phyloP scores from a whole-genome alignment of 1,140 invertebrate genomes.

The Wiebesia pumilae region DNA sequence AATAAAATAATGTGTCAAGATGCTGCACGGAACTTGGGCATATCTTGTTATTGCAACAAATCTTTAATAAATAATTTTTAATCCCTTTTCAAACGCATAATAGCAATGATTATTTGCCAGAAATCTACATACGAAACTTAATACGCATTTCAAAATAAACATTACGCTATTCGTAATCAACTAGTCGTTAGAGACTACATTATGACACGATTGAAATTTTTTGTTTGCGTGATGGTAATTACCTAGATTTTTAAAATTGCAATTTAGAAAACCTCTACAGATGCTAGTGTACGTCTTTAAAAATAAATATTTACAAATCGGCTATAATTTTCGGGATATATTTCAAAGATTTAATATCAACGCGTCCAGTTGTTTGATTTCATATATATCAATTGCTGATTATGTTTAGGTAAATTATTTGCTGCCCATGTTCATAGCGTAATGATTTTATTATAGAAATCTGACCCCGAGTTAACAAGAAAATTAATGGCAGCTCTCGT shows the following conservation, averaged over 20 bases:
- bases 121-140: background rate
- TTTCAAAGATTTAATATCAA: background rate
- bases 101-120: background rate
- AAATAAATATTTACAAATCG: background rate
- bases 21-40: too few relatives aligned
- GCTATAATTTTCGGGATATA: background rate
- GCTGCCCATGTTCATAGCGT: background rate
- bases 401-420: background rate
- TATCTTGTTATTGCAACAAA: background rate
- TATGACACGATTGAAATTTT: background rate
- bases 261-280: background rate
- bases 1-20: too few relatives aligned
- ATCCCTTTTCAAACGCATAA: background rate
- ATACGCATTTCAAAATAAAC: background rate
- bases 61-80: background rate
- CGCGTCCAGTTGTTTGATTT: conserved; percentile 10
- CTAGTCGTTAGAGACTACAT: background rate
- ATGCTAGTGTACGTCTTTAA: background rate
- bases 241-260: background rate
- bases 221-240: background rate
- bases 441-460: conserved; percentile 42
- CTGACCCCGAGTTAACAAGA: background rate
- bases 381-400: conserved; percentile 3
- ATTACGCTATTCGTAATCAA: background rate
- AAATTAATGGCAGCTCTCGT: conserved; percentile 21